Evolutionary conservation across 1,140 invertebrate species (phyloP).

Genomic region (Tetramorium simillimum): DNA sequence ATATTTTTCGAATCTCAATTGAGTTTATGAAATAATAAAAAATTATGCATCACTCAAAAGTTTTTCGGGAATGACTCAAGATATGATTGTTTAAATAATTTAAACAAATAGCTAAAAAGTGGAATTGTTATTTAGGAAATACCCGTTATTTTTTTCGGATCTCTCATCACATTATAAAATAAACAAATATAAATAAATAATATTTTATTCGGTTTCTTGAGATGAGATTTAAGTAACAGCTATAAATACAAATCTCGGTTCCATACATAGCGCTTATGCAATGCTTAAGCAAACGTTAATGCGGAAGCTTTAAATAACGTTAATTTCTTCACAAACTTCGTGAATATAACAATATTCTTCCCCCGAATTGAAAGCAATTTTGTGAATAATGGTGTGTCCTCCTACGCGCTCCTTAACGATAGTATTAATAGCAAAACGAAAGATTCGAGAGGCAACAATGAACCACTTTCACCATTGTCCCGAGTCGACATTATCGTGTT

Average conservation of each 20-base stretch:
- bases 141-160: background rate
- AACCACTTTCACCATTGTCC: constrained; percentile 59
- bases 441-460: constrained; percentile 42
- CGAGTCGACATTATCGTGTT: constrained; percentile 11
- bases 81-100: background rate
- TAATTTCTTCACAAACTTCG: background rate
- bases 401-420: constrained; percentile 19
- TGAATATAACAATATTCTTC: constrained; percentile 10
- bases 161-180: background rate
- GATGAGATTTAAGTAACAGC: background rate
- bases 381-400: constrained; percentile 1
- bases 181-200: background rate
- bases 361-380: constrained; percentile 7
- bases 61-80: background rate
- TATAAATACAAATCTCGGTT: background rate
- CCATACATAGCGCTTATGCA: constrained; percentile 56
- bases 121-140: background rate
- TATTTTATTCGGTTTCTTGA: background rate
- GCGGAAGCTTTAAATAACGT: constrained; percentile 32
- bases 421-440: constrained; percentile 46
- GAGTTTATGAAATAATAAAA: background rate
- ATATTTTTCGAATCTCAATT: background rate
- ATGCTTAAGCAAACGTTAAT: constrained; percentile 18
- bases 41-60: background rate
- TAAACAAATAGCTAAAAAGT: background rate